phyloP scores from a whole-genome alignment of 2,888 invertebrate species.

The Amiota minor region DNA sequence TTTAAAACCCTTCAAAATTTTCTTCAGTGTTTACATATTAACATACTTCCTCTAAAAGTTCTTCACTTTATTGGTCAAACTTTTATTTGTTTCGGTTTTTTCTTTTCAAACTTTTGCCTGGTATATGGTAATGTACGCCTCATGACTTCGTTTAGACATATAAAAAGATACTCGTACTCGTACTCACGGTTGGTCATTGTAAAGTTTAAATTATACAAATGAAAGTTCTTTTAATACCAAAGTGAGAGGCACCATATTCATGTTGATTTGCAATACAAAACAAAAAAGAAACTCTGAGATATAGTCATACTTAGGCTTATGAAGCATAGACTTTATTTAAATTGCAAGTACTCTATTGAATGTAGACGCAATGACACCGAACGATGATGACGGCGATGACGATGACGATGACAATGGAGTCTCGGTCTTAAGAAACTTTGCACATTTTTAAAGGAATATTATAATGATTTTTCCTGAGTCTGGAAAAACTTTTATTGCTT shows the following conservation, averaged over 20 bases:
- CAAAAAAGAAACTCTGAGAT: not conserved
- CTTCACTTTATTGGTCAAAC: constrained; percentile 64
- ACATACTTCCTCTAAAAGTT: constrained; percentile 21
- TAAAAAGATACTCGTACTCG: not conserved
- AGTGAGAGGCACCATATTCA: not conserved
- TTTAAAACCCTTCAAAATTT: not conserved
- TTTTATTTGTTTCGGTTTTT: constrained; percentile 49
- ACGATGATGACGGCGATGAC: not conserved
- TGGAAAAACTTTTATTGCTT: constrained; percentile 45
- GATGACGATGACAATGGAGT: constrained; percentile 4
- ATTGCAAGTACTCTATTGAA: not conserved
- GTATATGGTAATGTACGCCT: constrained; percentile 46
- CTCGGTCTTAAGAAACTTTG: constrained; percentile 19
- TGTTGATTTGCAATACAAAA: not conserved
- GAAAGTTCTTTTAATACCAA: not conserved
- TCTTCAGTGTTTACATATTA: not conserved
- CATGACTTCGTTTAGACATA: not conserved
- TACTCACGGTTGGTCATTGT: constrained; percentile 48
- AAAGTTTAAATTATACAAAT: constrained; percentile 60
- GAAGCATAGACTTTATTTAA: not conserved
- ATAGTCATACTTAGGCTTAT: not conserved
- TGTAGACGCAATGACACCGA: not conserved
- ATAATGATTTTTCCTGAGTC: constrained; percentile 12
- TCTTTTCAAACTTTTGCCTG: constrained; percentile 50
- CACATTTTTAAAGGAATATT: constrained; percentile 26